Evolutionary conservation across 1,140 invertebrate species (phyloP), one percentile per base, ranked within the genome.

Genomic region (Trachymyrmex cornetzi): DNA sequence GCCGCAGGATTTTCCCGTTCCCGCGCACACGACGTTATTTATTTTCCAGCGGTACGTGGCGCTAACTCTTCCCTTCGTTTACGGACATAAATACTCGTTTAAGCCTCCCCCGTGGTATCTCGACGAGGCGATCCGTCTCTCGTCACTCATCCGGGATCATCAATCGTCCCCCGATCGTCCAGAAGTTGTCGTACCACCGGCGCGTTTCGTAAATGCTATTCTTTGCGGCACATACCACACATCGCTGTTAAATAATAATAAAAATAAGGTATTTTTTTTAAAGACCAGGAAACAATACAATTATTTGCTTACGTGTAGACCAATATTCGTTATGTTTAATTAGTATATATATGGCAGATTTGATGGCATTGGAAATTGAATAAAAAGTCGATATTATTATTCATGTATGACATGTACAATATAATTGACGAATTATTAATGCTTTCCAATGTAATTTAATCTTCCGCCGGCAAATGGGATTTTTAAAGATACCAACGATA

Each of bases 1-100:
- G 59, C 77, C 79, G 61, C 30, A 66, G 88, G 86, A 88, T 86
- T 90, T 90, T 72, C 88, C 79, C 86, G 86, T 90, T 57, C 66
- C n/a, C 55, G 80, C 55, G n/a, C n/a, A 61, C 55, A 38, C 74
- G 57, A 57, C 63, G 89, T 91, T 91, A 91, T 91, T 91, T 91
- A 91, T 91, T 91, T 91, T 89, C 87, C 77, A 24, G 19, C 75
- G 24, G 57, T 66, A 59, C 27, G 50, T 57, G 67, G 38, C 71
- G 74, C 53, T 85, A 90, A 91, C 90, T 90, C 90, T 91, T 90
- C 89, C 87, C 87, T 91, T 89, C 89, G 89, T 90, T 91, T 91
- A 90, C 89, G 89, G 74, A 50, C 90, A 91, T 91, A 91, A 91
- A 91, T 90, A 91, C 89, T 91, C 90, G 85, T 90, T 90, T 91